Evolutionary conservation across 2,888 invertebrate species (phyloP).

Genomic region (Thereva unica): DNA sequence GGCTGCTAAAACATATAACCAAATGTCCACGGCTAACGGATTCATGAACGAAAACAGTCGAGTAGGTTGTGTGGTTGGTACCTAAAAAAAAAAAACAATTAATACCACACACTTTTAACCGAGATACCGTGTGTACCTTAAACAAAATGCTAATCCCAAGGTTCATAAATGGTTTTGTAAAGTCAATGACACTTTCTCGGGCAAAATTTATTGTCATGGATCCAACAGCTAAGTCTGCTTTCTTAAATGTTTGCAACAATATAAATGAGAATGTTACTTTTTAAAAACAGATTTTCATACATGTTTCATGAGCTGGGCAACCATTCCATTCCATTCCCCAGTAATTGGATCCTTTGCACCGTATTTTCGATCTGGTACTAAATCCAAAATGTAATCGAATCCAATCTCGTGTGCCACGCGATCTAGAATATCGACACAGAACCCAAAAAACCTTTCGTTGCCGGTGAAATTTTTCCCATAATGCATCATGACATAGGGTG

Average conservation of each 20-base stretch:
- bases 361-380: conserved; percentile 74
- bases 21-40: conserved; percentile 82
- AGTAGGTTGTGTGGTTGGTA: conserved; percentile 71
- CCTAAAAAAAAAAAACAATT: conserved; percentile 57
- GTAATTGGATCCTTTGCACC: conserved; percentile 74
- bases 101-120: not conserved
- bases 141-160: not conserved
- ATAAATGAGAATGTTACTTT: not conserved
- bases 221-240: conserved; percentile 85
- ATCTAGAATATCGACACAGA: conserved; percentile 76
- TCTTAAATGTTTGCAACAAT: conserved; percentile 59
- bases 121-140: no score
- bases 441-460: conserved; percentile 76
- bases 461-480: conserved; percentile 71
- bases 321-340: conserved; percentile 78
- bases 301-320: conserved; percentile 72
- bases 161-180: conserved; percentile 91
- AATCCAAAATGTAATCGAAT: conserved; percentile 71
- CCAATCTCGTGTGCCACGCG: conserved; percentile 69
- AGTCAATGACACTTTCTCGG: conserved; percentile 86
- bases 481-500: conserved; percentile 76
- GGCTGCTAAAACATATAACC: conserved; percentile 81
- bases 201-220: conserved; percentile 90
- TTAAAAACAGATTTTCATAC: conserved; percentile 54
- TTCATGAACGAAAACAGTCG: conserved; percentile 85